Evolutionary conservation across 1,140 invertebrate species (phyloP).

Genomic region (Oreohelix idahoensis): DNA sequence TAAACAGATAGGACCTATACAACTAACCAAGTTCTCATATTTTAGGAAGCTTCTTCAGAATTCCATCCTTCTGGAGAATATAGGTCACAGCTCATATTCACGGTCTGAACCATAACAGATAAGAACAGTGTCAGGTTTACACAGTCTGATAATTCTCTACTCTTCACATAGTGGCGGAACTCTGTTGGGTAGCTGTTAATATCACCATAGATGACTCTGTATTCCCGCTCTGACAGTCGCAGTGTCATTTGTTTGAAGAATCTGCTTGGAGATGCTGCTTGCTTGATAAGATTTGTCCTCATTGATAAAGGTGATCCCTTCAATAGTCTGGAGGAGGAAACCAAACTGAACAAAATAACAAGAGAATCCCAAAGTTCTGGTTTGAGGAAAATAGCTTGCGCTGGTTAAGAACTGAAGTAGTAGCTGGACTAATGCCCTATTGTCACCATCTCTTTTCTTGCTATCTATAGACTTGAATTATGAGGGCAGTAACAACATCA

Average conservation of each 20-base stretch:
- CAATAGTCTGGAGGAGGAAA: slow-evolving; percentile 6
- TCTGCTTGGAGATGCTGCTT: neutral
- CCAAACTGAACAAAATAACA: neutral
- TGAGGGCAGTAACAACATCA: too few relatives aligned
- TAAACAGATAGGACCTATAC: neutral
- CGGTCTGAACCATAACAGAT: slow-evolving; percentile 92
- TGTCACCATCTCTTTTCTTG: too few relatives aligned
- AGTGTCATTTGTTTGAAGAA: neutral
- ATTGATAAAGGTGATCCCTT: neutral
- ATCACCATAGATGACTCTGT: slow-evolving; percentile 61
- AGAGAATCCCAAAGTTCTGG: too few relatives aligned
- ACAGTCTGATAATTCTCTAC: slow-evolving; percentile 77
- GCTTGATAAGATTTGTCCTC: neutral
- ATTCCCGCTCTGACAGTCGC: slow-evolving; percentile 39
- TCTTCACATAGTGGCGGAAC: slow-evolving; percentile 68
- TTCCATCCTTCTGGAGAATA: slow-evolving; percentile 76
- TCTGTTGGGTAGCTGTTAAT: slow-evolving; percentile 62
- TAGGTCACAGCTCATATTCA: slow-evolving; percentile 82
- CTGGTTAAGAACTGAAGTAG: too few relatives aligned
- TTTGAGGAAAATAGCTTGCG: too few relatives aligned
- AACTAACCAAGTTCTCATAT: slow-evolving; percentile 93
- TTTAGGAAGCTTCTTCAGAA: slow-evolving; percentile 83
- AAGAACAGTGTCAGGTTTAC: slow-evolving; percentile 88
- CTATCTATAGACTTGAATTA: too few relatives aligned
- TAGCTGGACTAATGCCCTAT: too few relatives aligned